Evolutionary conservation across 2,797 vertebrate species (phyloP), one percentile per base, ranked within the genome.

Genomic region (Labeo calbasu): DNA sequence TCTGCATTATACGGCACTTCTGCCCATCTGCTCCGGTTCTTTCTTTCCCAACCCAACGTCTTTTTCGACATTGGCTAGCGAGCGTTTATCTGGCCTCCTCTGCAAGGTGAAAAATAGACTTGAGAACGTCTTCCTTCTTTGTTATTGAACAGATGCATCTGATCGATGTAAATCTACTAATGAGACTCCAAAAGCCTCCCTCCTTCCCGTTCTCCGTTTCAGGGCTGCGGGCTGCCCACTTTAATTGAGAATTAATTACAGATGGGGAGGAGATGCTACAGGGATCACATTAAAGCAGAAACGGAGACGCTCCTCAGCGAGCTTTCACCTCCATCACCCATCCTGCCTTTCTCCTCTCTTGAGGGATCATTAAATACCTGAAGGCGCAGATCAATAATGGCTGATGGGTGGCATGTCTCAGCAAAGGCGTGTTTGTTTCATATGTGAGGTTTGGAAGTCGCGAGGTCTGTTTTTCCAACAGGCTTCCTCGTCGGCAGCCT

Each of bases 111-210:
- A 85, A 88, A 88, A 87, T 82, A 71, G 82, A 80, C 85, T 82
- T 36, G 71, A 84, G 83, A 86, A 85, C 46, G 14, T 86, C 79
- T 85, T 89, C 77, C 66, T 84, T 88, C 87, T 86, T 87, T 86
- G 70, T 87, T 90, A 90, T 90, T 84, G 86, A 88, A 82, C 87
- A 86, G 89, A 82, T 86, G 85, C 78, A 86, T 88, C 81, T 77
- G 86, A 90, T 90, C 87, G 81, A 88, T 90, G 85, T 85, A 90
- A 90, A 88, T 87, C 87, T 88, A 84, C 87, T 88, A 90, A 90
- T 88, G 87, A 90, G 86, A 86, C 86, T 86, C 70, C 40, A 46
- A 84, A 76, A 78, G 48, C 73, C 50, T 81, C 69, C 78, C 66
- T 75, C 51, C 68, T 43, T 78, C 81, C 50, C 1, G 21, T 55